Evolutionary conservation across 2,888 invertebrate species (phyloP).

Genomic region (Podabrus alpinus): DNA sequence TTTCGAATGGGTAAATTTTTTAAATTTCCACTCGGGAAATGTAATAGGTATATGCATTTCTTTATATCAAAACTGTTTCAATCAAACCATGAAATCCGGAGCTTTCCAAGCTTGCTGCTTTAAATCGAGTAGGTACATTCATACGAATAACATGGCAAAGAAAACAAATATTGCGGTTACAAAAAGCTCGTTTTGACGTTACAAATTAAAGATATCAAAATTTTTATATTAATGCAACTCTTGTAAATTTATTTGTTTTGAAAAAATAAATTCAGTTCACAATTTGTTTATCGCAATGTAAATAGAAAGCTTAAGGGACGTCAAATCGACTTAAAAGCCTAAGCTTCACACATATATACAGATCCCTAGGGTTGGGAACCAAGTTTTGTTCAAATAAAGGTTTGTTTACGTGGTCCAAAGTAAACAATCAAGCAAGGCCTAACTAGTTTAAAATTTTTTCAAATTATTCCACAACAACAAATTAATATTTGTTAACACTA

Average conservation of each 20-base stretch:
- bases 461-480: not conserved
- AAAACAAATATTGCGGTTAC: not conserved
- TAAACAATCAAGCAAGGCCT: not conserved
- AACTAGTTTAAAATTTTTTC: not conserved
- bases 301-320: constrained; percentile 7
- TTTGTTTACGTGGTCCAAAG: not conserved
- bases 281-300: constrained; percentile 15
- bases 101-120: not conserved
- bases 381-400: constrained; percentile 1
- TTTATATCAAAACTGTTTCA: not conserved
- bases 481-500: not conserved
- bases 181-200: not conserved
- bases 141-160: not conserved
- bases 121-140: not conserved
- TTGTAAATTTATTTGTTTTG: not conserved
- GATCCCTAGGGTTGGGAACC: not conserved
- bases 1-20: not conserved
- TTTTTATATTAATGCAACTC: not conserved
- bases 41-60: not conserved
- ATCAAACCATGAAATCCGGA: not conserved
- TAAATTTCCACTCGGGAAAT: not conserved
- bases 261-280: not conserved
- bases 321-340: constrained; percentile 1
- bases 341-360: constrained; percentile 1
- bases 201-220: not conserved